A percentile compares a stretch with the other conserved stretches of the same genome.
phyloP scores from a whole-genome alignment of 2,888 invertebrate genomes.

The Minunthozetes semirufus region DNA sequence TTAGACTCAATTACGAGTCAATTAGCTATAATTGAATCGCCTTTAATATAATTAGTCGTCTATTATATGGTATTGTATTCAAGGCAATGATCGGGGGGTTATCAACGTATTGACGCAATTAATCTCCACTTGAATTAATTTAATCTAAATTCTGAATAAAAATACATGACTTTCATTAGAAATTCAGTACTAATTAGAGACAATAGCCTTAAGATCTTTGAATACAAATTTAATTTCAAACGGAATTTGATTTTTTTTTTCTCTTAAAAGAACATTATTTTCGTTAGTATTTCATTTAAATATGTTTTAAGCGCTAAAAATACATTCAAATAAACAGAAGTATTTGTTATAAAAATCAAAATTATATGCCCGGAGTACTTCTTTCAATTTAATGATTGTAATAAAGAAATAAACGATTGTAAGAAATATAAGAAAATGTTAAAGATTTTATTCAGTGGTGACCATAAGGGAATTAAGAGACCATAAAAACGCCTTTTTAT shows the following conservation, averaged over 20 bases:
- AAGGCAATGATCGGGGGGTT: not conserved
- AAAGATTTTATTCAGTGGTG: too few relatives aligned
- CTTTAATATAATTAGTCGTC: constrained; percentile 8
- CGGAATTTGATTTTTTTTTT: not conserved
- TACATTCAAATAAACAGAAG: not conserved
- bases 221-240: too few relatives aligned
- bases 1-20: not conserved
- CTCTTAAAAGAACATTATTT: not conserved
- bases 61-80: not conserved
- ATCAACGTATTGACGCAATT: constrained; percentile 16
- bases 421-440: not conserved
- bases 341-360: not conserved
- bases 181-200: too few relatives aligned
- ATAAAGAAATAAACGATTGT: not conserved
- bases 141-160: too few relatives aligned
- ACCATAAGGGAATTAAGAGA: too few relatives aligned
- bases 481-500: too few relatives aligned
- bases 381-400: not conserved
- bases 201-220: too few relatives aligned
- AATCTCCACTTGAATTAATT: not conserved
- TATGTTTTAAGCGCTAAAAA: not conserved
- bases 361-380: not conserved
- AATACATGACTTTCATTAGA: too few relatives aligned
- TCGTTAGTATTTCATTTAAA: not conserved
- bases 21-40: not conserved